Evolutionary conservation across 2,113 vertebrate genomes (phyloP), one percentile per base, ranked within the genome.

Genomic region (Apodemus speciosus): DNA sequence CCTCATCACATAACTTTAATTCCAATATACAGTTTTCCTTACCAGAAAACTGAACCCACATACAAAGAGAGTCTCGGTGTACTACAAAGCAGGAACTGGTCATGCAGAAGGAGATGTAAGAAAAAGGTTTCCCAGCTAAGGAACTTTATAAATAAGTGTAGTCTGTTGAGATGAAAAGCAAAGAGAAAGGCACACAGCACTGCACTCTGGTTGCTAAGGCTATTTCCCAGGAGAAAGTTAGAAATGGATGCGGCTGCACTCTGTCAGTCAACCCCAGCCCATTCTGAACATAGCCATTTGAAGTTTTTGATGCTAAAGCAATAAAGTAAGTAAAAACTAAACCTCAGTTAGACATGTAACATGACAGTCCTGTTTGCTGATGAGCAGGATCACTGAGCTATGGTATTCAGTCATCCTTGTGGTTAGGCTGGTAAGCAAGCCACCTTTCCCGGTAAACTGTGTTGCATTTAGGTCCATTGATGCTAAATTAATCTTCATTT

Each of bases 321-420:
- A 51, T 4, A 72, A 20, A 51, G 30, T 40, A 43, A n/a, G 20
- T 56, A 46, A 38, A 77, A 86, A 38, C 21, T 46, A 53, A n/a
- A 58, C 23, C 79, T 79, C 62, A 15, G 23, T 16, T 35, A 20
- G 13, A 21, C 13, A 8, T 30, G 9, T 25, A 21, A 14, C 15
- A 7, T 1, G 25, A 14, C 11, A 23, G 35, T 23, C 38, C 60
- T 35, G 1, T 3, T 1, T 2, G 1, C 9, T 5, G 16, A 14
- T 79, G 30, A 75, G 38, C 38, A 13, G 14, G 2, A 15, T 8
- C 3, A 2, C 0, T 13, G 30, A 58, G 21, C 27, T 49, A 56
- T 5, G 25, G 14, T 11, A 35, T 32, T 32, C n/a, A 20, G n/a
- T 27, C 18, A 46, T 13, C 7, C 21, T 2, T 0, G 4, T 0